Conservation (phyloP, 2,113 vertebrate species). For the Oenanthe melanoleuca region DNA sequence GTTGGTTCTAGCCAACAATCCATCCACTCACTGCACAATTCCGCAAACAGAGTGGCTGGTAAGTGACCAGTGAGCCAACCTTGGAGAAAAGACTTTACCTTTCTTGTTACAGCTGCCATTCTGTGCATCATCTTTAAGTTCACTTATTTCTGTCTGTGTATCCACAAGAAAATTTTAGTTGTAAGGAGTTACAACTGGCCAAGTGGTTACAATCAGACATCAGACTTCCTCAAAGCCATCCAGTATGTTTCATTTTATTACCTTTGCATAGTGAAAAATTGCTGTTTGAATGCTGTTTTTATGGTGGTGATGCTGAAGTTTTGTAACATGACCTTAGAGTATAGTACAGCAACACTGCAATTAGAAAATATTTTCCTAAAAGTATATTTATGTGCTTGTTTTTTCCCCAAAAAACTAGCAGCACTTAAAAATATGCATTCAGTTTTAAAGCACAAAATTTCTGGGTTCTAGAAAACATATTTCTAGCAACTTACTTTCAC, state of each 20-base stretch:
- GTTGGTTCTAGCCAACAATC: not conserved
- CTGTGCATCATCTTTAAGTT: not conserved
- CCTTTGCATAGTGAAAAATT: not conserved
- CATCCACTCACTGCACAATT: not conserved
- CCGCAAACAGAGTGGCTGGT: not conserved
- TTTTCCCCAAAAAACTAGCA: not conserved
- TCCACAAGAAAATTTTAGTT: not conserved
- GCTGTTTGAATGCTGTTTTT: not conserved
- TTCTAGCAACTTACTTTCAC: slow-evolving; percentile 85
- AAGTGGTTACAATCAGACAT: not conserved
- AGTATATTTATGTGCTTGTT: not conserved
- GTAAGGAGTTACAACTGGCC: not conserved
- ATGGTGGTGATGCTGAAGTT: not conserved
- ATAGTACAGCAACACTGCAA: not conserved
- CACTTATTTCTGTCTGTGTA: not conserved
- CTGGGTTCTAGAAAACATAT: not conserved
- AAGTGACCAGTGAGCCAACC: not conserved
- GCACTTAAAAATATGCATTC: not conserved
- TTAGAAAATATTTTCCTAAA: not conserved
- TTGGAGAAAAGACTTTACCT: not conserved
- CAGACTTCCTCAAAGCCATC: not conserved
- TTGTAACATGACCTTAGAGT: not conserved
- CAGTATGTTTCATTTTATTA: not conserved
- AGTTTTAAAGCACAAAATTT: not conserved
- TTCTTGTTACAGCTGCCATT: not conserved